A percentile compares a stretch with the other conserved stretches of the same genome.
Conservation (phyloP, 1,140 invertebrate species). For the Trypoxylus dichotomus region DNA sequence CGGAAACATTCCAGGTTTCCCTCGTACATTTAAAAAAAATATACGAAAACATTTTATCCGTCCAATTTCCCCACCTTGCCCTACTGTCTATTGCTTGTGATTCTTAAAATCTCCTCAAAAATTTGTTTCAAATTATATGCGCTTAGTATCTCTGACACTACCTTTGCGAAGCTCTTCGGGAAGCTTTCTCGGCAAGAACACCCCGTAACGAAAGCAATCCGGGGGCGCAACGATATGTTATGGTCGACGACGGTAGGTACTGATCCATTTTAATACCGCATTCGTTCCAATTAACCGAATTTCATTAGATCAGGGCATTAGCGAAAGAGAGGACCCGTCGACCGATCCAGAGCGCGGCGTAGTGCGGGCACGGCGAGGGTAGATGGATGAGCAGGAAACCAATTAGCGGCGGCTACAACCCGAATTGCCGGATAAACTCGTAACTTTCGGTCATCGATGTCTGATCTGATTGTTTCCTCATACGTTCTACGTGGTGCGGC, state of each 20-base stretch:
- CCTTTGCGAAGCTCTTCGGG: no score
- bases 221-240: neutral
- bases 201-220: conserved; percentile 27
- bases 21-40: no score
- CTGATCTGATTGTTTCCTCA: conserved; percentile 31
- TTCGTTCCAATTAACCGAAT: conserved; percentile 35
- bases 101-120: no score
- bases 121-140: no score
- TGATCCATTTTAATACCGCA: conserved; percentile 34
- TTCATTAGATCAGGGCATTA: conserved; percentile 31
- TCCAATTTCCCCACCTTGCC: no score
- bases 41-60: no score
- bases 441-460: conserved; percentile 27
- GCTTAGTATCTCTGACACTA: no score
- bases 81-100: no score
- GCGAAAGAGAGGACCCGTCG: neutral
- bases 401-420: conserved; percentile 33
- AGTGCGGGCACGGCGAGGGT: neutral
- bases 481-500: neutral
- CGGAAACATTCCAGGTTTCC: no score
- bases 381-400: conserved; percentile 32
- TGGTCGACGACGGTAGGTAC: conserved; percentile 18
- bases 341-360: neutral
- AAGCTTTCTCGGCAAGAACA: no score
- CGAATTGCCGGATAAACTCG: conserved; percentile 31